Conservation (phyloP, 1,140 invertebrate genomes). For the Brachionus sp. region DNA sequence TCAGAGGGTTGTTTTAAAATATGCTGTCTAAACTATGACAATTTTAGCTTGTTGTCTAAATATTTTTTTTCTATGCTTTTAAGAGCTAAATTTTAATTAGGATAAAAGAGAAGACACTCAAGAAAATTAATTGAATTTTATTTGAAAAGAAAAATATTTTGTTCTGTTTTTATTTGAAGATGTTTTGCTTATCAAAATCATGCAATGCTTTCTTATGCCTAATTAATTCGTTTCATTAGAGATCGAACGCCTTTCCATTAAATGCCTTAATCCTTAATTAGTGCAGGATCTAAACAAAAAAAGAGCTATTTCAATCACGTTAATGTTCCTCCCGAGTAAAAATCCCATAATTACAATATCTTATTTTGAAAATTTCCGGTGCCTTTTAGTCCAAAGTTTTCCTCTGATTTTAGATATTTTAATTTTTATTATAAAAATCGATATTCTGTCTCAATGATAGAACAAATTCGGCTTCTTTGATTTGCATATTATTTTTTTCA, state of each 20-base stretch:
- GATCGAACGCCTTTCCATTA: not conserved
- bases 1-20: not conserved
- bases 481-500: not conserved
- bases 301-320: not conserved
- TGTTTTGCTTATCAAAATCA: not conserved
- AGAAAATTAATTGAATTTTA: constrained; percentile 1
- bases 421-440: not conserved
- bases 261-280: not conserved
- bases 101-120: constrained; percentile 1
- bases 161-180: not conserved
- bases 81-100: not conserved
- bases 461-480: not conserved
- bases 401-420: not conserved
- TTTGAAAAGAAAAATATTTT: not conserved
- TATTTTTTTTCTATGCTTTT: not conserved
- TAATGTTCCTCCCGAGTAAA: not conserved
- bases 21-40: not conserved
- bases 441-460: not conserved
- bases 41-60: not conserved
- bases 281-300: not conserved
- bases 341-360: not conserved
- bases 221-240: not conserved
- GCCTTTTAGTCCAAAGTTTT: not conserved
- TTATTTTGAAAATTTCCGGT: not conserved
- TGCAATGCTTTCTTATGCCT: not conserved